Evolutionary conservation across 1,140 invertebrate species (phyloP), one percentile per base, ranked within the genome.

Genomic region (Ephestia elutella): DNA sequence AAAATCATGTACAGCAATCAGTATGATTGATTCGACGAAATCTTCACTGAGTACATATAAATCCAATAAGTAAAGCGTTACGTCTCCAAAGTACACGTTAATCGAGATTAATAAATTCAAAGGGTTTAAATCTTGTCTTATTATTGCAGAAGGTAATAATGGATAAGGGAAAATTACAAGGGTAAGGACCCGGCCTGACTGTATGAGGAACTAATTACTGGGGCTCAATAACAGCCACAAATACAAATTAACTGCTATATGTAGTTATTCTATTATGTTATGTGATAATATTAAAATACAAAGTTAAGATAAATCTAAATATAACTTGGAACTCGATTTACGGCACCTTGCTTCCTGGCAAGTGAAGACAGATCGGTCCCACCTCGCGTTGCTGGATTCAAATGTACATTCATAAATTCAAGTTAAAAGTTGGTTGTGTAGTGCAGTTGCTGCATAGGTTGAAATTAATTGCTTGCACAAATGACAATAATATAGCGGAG

Each of bases 401-500:
- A 44, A 44, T 44, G 15, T 44, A 17, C 38, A 44, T 44, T 44
- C 38, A 44, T 44, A 44, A 44, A 44, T 44, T 44, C 38, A 44
- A 44, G 38, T 44, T 44, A 44, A 44, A 44, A 44, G 38, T 44
- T 44, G 13, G 38, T 44, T 44, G 13, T 44, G 38, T 44, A 44
- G 13, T 44, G 38, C 38, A 44, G 13, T 44, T 15, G 38, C 38
- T 44, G 38, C 38, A 32, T 44, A 44, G 13, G 38, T 44, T 50
- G 20, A 50, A 50, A 50, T 50, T 50, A 50, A 50, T 50, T 50
- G 20, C 20, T 50, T 19, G 13, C 21, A 1, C 50, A 53, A 53
- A 25, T 53, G 19, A 53, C 50, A 53, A 25, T 53, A 53, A 53
- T 25, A 25, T 53, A 53, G 21, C 19, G 5, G 17, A 53, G 49